These are phyloP conservation scores for Zaprionus lachaisei DNA, from an alignment of 1,140 invertebrate species.

Conservation along the genomic window DNA sequence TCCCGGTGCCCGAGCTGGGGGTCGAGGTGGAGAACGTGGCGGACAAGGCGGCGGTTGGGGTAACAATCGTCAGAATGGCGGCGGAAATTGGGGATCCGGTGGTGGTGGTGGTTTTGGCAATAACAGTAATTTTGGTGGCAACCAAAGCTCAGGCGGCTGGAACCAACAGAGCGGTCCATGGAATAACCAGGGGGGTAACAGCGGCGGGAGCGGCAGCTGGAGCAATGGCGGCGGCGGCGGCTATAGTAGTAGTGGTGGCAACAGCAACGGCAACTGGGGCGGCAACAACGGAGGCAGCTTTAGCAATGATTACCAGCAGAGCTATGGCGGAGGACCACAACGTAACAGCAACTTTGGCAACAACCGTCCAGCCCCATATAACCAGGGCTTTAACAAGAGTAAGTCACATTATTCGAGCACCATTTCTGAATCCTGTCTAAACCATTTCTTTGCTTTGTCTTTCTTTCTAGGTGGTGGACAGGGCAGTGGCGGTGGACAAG, in stretches of 20 bases:
- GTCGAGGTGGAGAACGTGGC: slow-evolving; percentile 65
- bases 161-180: slow-evolving; percentile 72
- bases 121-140: slow-evolving; percentile 67
- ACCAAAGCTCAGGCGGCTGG: slow-evolving; percentile 67
- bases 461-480: slow-evolving; percentile 46
- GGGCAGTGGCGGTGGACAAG: slow-evolving; percentile 52
- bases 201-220: slow-evolving; percentile 78
- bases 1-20: slow-evolving; percentile 53
- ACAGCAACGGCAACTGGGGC: slow-evolving; percentile 53
- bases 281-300: slow-evolving; percentile 86
- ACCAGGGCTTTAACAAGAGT: slow-evolving; percentile 82
- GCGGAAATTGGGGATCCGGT: slow-evolving; percentile 85
- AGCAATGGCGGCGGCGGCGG: slow-evolving; percentile 82
- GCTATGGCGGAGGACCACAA: slow-evolving; percentile 89
- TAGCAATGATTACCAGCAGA: slow-evolving; percentile 91
- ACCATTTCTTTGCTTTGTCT: neutral
- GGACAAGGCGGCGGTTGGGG: slow-evolving; percentile 74
- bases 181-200: slow-evolving; percentile 67
- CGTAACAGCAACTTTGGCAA: slow-evolving; percentile 87
- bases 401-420: neutral
- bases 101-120: slow-evolving; percentile 84
- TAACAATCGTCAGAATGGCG: slow-evolving; percentile 81
- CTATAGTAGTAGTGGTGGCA: slow-evolving; percentile 50
- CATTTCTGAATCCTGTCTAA: neutral
- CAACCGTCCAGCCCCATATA: slow-evolving; percentile 87